Percentiles rank a stretch among this genome's conserved stretches.
These are phyloP conservation scores for Illadopsis cleaveri DNA, from an alignment of 2,113 vertebrate genomes.

Conservation along the genomic window DNA sequence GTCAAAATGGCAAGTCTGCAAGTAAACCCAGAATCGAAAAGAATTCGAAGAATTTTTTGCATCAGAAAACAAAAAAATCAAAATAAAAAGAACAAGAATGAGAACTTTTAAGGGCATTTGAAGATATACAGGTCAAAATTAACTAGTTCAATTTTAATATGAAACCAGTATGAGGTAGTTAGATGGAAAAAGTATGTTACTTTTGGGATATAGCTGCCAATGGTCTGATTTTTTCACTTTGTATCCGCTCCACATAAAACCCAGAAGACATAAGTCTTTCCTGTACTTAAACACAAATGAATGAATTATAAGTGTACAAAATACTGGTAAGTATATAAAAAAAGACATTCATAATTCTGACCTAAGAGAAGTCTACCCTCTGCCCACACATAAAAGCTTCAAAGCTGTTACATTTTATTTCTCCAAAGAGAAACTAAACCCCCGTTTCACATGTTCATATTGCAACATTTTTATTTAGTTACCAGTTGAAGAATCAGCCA, in stretches of 20 bases:
- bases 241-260: not conserved
- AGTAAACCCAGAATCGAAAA: not conserved
- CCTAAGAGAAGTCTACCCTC: constrained; percentile 31
- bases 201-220: not conserved
- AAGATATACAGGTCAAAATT: not conserved
- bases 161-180: not conserved
- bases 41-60: not conserved
- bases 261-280: not conserved
- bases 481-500: not conserved
- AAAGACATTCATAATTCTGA: constrained; percentile 45
- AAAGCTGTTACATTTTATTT: not conserved
- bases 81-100: not conserved
- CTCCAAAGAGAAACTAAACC: not conserved
- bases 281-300: not conserved
- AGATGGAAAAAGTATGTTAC: not conserved
- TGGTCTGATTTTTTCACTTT: not conserved
- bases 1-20: not conserved
- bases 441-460: not conserved
- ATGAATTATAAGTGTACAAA: not conserved
- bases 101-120: not conserved
- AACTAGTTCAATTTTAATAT: not conserved
- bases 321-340: not conserved
- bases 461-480: not conserved
- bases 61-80: not conserved
- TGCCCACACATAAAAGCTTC: not conserved